These are phyloP conservation scores for Electrophaes corylata DNA, from an alignment of 2,888 invertebrate species.

Conservation along the genomic window DNA sequence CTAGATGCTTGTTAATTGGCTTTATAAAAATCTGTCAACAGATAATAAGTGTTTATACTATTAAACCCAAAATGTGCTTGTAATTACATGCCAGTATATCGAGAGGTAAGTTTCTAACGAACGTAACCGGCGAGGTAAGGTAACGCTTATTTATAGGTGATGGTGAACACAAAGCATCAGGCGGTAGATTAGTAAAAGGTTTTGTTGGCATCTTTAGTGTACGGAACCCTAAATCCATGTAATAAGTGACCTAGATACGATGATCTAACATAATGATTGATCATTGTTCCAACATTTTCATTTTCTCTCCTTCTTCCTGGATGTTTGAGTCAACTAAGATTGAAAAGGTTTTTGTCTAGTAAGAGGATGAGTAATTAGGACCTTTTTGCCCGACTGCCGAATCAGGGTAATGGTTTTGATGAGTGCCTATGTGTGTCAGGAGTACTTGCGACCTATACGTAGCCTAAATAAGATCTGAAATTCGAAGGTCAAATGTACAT, in stretches of 20 bases:
- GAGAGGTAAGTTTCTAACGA: too few species aligned
- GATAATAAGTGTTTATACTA: too few species aligned
- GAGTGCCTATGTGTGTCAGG: not conserved
- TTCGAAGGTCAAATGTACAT: too few species aligned
- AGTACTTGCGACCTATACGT: not conserved
- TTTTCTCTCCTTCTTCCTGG: conserved; percentile 1
- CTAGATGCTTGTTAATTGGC: too few species aligned
- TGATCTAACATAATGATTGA: conserved; percentile 19
- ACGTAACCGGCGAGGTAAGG: too few species aligned
- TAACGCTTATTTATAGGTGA: too few species aligned
- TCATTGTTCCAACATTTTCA: conserved; percentile 12
- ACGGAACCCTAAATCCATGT: conserved; percentile 1
- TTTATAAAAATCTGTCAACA: too few species aligned
- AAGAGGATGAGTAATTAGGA: conserved; percentile 7
- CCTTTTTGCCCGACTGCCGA: conserved; percentile 4
- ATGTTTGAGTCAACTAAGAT: not conserved
- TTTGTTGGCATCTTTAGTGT: not conserved
- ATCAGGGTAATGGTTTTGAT: not conserved
- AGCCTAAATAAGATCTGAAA: too few species aligned
- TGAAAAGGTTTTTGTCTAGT: conserved; percentile 16
- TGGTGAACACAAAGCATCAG: too few species aligned
- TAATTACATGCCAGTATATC: too few species aligned
- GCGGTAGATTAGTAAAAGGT: too few species aligned
- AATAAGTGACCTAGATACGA: conserved; percentile 8
- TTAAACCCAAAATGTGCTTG: too few species aligned